These are phyloP conservation scores for Eublepharis macularius DNA, from an alignment of 2,113 vertebrate genomes.

Conservation along the genomic window DNA sequence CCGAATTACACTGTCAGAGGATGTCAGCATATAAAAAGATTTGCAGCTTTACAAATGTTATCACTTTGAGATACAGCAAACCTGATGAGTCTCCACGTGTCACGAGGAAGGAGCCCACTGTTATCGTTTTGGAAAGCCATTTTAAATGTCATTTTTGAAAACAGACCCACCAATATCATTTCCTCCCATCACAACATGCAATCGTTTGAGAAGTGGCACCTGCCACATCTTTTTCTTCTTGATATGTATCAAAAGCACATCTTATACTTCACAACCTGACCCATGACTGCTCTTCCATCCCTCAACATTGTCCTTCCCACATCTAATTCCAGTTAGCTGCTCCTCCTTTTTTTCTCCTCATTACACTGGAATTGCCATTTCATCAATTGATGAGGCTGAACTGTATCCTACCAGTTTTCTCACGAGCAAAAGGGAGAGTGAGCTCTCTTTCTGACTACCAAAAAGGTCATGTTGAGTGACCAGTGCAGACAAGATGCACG, in stretches of 20 bases:
- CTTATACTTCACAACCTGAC: not conserved
- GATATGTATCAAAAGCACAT: not conserved
- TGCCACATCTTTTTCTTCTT: not conserved
- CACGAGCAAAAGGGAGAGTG: no score
- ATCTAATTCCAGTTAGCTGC: not conserved
- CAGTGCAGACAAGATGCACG: no score
- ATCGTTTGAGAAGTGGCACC: conserved; percentile 11
- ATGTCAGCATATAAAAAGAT: conserved; percentile 12
- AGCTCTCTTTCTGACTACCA: no score
- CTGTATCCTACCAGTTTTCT: no score
- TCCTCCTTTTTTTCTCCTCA: not conserved
- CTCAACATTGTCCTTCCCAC: not conserved
- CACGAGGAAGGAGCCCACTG: not conserved
- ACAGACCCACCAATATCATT: not conserved
- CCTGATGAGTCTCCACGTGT: conserved; percentile 1
- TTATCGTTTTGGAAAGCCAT: conserved; percentile 14
- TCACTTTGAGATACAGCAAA: not conserved
- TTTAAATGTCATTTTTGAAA: conserved; percentile 25
- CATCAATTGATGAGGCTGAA: not conserved
- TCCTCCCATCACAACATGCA: not conserved
- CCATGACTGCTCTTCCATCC: not conserved
- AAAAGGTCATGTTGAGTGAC: no score
- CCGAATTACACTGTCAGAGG: conserved; percentile 1
- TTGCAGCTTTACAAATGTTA: conserved; percentile 12
- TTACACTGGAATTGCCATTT: not conserved